A percentile compares a stretch with the other conserved stretches of the same genome.
Conservation (phyloP, 2,888 invertebrate species). For the Parnassius smintheus region DNA sequence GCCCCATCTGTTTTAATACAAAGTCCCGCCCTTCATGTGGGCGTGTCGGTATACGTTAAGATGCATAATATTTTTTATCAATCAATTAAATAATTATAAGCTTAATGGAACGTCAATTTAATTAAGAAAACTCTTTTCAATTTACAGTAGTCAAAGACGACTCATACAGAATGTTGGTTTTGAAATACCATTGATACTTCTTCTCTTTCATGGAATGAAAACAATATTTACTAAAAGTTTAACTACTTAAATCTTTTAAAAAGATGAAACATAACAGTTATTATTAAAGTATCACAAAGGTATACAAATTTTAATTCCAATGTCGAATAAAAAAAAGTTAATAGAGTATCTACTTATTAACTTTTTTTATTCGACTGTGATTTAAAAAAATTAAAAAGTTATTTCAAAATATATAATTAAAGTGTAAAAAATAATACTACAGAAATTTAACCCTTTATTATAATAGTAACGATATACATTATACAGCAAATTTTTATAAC, state of each 20-base stretch:
- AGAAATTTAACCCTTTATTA: too few species aligned
- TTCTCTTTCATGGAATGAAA: slow-evolving; percentile 6
- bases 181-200: slow-evolving; percentile 28
- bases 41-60: slow-evolving; percentile 31
- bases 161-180: slow-evolving; percentile 43
- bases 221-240: not conserved
- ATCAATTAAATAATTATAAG: slow-evolving; percentile 50
- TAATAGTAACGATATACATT: too few species aligned
- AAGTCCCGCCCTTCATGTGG: slow-evolving; percentile 42
- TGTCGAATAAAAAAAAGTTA: too few species aligned
- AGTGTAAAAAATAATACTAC: too few species aligned
- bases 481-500: too few species aligned
- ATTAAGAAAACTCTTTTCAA: slow-evolving; percentile 61
- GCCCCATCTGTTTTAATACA: slow-evolving; percentile 23
- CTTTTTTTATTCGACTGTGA: too few species aligned
- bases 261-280: too few species aligned
- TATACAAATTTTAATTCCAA: too few species aligned
- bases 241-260: not conserved
- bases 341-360: too few species aligned
- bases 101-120: slow-evolving; percentile 54
- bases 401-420: too few species aligned
- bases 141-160: slow-evolving; percentile 27
- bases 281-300: too few species aligned
- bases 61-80: slow-evolving; percentile 55
- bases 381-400: too few species aligned